Evolutionary conservation across 2,888 invertebrate genomes (phyloP).

Genomic region (Apamea crenata): DNA sequence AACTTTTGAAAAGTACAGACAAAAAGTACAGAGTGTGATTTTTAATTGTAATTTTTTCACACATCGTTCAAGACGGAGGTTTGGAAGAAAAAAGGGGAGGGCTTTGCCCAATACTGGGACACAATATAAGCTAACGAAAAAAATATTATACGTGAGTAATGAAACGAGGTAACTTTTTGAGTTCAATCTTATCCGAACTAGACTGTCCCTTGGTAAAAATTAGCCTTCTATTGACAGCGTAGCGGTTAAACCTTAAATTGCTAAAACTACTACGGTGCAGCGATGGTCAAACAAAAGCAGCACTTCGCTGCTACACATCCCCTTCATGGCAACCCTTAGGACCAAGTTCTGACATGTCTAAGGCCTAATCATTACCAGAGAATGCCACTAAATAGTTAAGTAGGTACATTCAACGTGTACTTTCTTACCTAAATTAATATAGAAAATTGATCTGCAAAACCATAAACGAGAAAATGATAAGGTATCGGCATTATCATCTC

Average conservation of each 20-base stretch:
- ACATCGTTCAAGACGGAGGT: too few species aligned
- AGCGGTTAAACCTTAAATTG: not conserved
- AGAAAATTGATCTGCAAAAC: conserved; percentile 9
- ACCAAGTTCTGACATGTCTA: not conserved
- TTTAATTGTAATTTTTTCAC: too few species aligned
- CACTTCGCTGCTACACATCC: not conserved
- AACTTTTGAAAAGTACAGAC: not conserved
- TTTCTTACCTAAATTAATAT: not conserved
- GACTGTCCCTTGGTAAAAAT: not conserved
- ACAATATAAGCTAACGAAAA: too few species aligned
- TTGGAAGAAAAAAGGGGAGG: too few species aligned
- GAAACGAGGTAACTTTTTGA: too few species aligned
- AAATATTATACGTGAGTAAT: too few species aligned
- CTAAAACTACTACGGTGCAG: not conserved
- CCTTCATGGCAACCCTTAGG: not conserved
- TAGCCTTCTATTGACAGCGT: not conserved
- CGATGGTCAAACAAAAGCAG: not conserved
- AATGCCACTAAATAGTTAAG: not conserved
- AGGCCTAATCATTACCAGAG: not conserved
- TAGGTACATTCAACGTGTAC: not conserved
- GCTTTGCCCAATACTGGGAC: too few species aligned
- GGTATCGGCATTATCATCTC: conserved; percentile 8
- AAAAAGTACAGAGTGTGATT: too few species aligned
- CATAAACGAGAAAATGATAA: conserved; percentile 5
- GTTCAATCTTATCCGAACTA: not conserved